Base-by-base conservation (phyloP, 2,888 invertebrate species). In the Fabriciana adippe region DNA sequence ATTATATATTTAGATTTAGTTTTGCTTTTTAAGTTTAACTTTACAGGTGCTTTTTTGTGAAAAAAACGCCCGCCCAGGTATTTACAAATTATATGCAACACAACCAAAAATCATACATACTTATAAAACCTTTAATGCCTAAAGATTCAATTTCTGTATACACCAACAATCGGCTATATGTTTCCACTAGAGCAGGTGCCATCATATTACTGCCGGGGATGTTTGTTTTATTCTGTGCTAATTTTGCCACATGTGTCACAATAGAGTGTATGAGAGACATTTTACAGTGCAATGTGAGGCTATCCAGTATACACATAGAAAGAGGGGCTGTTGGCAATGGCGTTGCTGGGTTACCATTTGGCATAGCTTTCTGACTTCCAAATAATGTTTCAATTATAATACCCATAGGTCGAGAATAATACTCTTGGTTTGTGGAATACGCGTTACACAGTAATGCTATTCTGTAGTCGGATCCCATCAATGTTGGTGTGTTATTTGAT, bases 81-180 rank as follows among this genome's bases (percentile, higher is more conserved):
- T 31, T 26, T 26, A 55, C 14, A 15, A 55, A 55, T 55, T 14
- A 48, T 26, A 60, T 41, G 13, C n/a, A 53, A 8, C 18, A 50
- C 14, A 51, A 61, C 68, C n/a, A 35, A 16, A 54, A n/a, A 55
- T 51, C 51, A 61, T 70, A 93, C 94, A 94, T 87, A 96, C 97
- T 96, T 76, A 99, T 96, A 85, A 99, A 99, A 64, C 98, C 98
- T 90, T 99, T 99, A 72, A 99, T 98, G 45, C 99, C 99, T 61
- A 99, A 93, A 16, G 98, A 97, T 86, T 99, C 99, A 65, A 99
- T 99, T 93, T 99, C 99, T 11, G 98, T 98, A 81, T 99, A 99
- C 0, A 99, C 98, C 63, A 99, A 89, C 16, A 99, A 90, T 62
- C 99, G 94, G 68, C 98, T 97, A 90, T 99, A 99, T 0, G 99